Conservation (phyloP, 2,888 invertebrate species). For the Drosophila meridiana region DNA sequence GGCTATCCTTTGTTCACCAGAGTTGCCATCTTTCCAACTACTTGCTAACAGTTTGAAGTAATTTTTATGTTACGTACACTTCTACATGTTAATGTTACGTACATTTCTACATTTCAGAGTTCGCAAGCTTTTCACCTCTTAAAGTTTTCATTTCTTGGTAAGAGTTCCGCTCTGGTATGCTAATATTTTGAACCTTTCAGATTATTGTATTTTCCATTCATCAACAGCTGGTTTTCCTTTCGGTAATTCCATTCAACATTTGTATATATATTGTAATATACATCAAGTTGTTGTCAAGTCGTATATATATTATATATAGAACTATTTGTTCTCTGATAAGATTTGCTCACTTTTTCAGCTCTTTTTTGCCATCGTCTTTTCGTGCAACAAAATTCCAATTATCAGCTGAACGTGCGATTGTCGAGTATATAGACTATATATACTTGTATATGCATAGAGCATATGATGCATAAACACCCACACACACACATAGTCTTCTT, state of each 20-base stretch:
- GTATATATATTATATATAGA: neutral
- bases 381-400: slow-evolving; percentile 24
- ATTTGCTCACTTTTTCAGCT: slow-evolving; percentile 5
- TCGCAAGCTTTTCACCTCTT: neutral
- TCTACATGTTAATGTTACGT: no score
- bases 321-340: neutral
- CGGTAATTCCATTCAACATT: neutral
- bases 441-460: neutral
- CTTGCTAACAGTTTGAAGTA: neutral
- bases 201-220: slow-evolving; percentile 12
- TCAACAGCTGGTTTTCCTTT: slow-evolving; percentile 19
- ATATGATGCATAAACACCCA: neutral
- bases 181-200: neutral
- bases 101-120: no score
- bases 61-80: no score
- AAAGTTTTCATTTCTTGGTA: neutral
- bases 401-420: slow-evolving; percentile 24
- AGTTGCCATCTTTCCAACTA: neutral
- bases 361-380: slow-evolving; percentile 6
- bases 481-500: neutral
- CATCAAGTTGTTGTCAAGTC: no score
- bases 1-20: neutral
- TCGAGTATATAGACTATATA: neutral
- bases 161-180: neutral
- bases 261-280: neutral